Base-by-base conservation (phyloP, 1,140 invertebrate genomes). In the Liolophura sinensis region DNA sequence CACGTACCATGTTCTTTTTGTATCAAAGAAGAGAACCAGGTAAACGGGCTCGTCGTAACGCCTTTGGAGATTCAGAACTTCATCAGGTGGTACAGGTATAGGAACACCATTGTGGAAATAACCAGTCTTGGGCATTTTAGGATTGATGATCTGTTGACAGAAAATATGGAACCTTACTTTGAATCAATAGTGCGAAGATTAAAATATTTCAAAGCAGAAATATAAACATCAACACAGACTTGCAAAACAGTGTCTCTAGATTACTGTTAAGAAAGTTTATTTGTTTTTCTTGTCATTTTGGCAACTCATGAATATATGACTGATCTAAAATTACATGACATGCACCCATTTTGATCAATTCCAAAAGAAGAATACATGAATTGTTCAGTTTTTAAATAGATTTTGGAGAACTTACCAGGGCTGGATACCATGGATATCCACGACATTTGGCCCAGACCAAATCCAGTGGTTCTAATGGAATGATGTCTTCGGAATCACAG, bases 391-490 rank as follows among this genome's bases (percentile, higher is more conserved):
- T 20, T 20, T 24, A 54, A 54, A 20, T 54, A 3, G 14, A n/a
- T n/a, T n/a, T n/a, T n/a, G n/a, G n/a, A n/a, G n/a, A 25, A 74
- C 86, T 84, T 78, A 89, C 88, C 60, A 98, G 85, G 0, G 95
- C 96, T 48, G 96, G 96, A 86, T 97, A 97, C 94, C 95, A 97
- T 6, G 95, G 95, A 85, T 96, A 97, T 4, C 95, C 95, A 67
- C 95, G 88, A 87, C 94, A 97, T 80, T 97, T 97, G 0, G 95
- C 95, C 96, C 96, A 98, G 1, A 98, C 95, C 12, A 97, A 87
- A 81, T 97, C 94, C 24, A 97, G 84, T 1, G 93, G 92, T 75
- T 93, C 91, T 47, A 94, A 78, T 16, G 82, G 77, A 54, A 83
- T 78, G 65, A 82, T 57, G 50, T 83, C 81, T 25, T 80, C 80